phyloP scores from a whole-genome alignment of 37 sponge, comb jelly and placozoan genomes.

The Hormiphora californensis region DNA sequence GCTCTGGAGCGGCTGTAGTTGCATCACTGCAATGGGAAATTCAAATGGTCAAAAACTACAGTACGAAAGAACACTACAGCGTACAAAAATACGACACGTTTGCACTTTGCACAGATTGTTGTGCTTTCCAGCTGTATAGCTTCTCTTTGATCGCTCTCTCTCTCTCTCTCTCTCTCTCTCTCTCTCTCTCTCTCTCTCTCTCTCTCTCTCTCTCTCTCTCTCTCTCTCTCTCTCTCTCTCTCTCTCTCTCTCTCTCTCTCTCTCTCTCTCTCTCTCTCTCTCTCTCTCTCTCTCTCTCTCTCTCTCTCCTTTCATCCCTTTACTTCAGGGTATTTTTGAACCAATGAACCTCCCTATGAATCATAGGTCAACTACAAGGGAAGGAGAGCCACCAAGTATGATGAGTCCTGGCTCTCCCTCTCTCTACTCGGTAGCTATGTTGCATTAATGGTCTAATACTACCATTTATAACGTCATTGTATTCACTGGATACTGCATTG shows the following conservation, averaged over 20 bases:
- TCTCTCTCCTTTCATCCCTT: neutral
- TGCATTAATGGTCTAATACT: neutral
- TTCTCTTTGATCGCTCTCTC: neutral
- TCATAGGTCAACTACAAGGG: too few relatives aligned
- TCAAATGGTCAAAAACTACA: too few relatives aligned
- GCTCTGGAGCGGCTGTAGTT: too few relatives aligned
- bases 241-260: neutral
- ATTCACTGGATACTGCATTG: too few relatives aligned
- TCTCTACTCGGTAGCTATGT: neutral
- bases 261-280: neutral
- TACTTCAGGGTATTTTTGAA: too few relatives aligned
- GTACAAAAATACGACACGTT: too few relatives aligned
- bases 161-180: neutral
- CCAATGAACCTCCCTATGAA: too few relatives aligned
- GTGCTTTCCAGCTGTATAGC: too few relatives aligned
- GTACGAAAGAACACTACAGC: too few relatives aligned
- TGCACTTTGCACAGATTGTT: too few relatives aligned
- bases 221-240: neutral
- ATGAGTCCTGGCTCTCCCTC: neutral
- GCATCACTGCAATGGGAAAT: neutral
- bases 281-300: neutral
- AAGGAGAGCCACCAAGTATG: neutral
- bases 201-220: neutral
- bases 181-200: neutral
- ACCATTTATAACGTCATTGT: neutral